Conservation (phyloP, 1,140 invertebrate genomes). For the Caenorhabditis latens region DNA sequence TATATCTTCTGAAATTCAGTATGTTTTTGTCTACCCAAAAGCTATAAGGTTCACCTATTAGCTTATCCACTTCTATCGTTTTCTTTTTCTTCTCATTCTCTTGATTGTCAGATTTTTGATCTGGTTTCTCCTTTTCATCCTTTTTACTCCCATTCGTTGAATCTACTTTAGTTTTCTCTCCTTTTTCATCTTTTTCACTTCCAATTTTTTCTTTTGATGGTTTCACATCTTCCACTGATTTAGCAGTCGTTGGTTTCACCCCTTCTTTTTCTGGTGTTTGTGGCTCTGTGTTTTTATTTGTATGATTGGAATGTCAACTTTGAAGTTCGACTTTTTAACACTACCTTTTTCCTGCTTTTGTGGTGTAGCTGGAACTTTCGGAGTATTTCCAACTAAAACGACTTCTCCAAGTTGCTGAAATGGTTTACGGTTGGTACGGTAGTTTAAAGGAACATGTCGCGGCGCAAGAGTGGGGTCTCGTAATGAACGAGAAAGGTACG, state of each 20-base stretch:
- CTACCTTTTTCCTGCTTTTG: conserved; percentile 8
- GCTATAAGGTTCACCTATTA: neutral
- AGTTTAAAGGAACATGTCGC: neutral
- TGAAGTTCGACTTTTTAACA: neutral
- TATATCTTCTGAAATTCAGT: neutral
- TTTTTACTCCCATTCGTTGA: neutral
- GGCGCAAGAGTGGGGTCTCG: neutral
- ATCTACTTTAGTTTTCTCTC: neutral
- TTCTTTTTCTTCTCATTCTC: neutral
- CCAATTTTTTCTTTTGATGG: conserved; percentile 8
- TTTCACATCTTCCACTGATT: neutral
- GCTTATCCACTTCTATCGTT: neutral
- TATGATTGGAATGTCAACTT: no score
- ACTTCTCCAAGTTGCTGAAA: conserved; percentile 17
- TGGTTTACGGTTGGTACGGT: neutral
- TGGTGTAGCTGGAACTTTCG: neutral
- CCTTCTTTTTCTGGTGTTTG: neutral
- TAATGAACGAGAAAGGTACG: neutral
- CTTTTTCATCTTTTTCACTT: conserved; percentile 32
- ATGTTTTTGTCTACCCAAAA: neutral
- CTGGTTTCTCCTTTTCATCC: neutral
- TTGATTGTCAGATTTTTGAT: neutral
- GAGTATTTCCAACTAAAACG: neutral
- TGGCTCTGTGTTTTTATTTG: neutral
- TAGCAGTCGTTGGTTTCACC: neutral